Evolutionary conservation across 2,113 vertebrate genomes (phyloP).

Genomic region (Periophthalmodon schlosseri): DNA sequence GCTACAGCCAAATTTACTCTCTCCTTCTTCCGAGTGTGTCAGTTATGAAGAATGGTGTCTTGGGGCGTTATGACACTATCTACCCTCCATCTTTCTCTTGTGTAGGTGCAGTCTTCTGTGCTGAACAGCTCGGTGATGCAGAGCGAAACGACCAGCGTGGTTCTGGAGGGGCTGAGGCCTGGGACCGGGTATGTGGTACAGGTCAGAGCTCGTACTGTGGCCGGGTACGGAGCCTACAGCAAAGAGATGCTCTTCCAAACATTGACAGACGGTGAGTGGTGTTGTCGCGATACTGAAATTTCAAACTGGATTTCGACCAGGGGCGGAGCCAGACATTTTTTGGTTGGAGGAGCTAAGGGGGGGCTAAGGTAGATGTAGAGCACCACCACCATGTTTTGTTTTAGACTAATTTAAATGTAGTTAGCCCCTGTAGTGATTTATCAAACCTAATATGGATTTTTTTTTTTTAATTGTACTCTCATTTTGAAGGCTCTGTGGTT

Average conservation of each 20-base stretch:
- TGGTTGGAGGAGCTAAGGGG: too few relatives aligned
- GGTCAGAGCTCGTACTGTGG: slow-evolving; percentile 93
- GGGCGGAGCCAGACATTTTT: too few relatives aligned
- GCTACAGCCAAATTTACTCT: slow-evolving; percentile 19
- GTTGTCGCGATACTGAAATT: too few relatives aligned
- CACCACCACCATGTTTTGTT: too few relatives aligned
- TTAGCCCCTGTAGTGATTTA: too few relatives aligned
- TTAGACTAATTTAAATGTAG: too few relatives aligned
- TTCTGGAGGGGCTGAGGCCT: slow-evolving; percentile 88
- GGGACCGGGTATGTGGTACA: slow-evolving; percentile 94
- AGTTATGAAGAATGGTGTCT: slow-evolving; percentile 15
- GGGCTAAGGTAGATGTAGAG: too few relatives aligned
- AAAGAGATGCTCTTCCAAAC: slow-evolving; percentile 99
- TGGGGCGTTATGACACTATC: slow-evolving; percentile 2
- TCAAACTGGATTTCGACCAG: too few relatives aligned
- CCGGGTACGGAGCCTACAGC: slow-evolving; percentile 93
- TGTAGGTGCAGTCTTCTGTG: slow-evolving; percentile 84
- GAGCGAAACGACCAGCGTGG: slow-evolving; percentile 87
- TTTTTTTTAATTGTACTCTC: too few relatives aligned
- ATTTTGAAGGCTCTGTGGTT: too few relatives aligned
- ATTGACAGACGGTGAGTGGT: slow-evolving; percentile 85
- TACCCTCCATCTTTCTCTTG: slow-evolving; percentile 4
- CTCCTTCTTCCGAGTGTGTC: slow-evolving; percentile 7
- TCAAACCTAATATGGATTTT: too few relatives aligned
- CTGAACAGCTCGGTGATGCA: slow-evolving; percentile 93